phyloP scores from a whole-genome alignment of 2,888 invertebrate genomes.

The Antitype chi region DNA sequence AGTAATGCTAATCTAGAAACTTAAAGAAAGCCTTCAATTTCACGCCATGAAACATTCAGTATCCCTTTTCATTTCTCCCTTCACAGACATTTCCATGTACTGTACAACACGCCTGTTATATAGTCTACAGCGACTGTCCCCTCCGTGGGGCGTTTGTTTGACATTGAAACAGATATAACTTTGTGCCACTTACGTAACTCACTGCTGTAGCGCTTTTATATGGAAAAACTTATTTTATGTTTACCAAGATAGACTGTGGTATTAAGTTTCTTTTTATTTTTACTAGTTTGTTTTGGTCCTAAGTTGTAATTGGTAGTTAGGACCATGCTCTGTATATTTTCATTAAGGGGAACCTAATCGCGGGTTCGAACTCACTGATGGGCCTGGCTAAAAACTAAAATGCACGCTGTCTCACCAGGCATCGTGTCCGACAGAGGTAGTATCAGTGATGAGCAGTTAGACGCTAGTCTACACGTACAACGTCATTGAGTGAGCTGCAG shows the following conservation, averaged over 20 bases:
- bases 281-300: constrained; percentile 27
- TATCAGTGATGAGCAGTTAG: too few species aligned
- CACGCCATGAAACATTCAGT: background rate
- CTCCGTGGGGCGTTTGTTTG: constrained; percentile 16
- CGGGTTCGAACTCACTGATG: too few species aligned
- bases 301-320: background rate
- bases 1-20: background rate
- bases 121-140: constrained; percentile 7
- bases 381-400: too few species aligned
- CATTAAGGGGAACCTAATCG: background rate
- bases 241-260: background rate
- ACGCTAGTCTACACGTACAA: too few species aligned
- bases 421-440: too few species aligned
- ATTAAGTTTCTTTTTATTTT: constrained; percentile 5
- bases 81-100: background rate
- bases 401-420: too few species aligned
- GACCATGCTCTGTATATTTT: background rate
- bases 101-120: background rate
- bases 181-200: constrained; percentile 30
- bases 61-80: background rate
- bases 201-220: background rate
- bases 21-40: constrained; percentile 11
- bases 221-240: constrained; percentile 4
- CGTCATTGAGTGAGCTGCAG: too few species aligned
- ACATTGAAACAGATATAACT: constrained; percentile 49